Percentiles rank a stretch among this genome's conserved stretches.
Conservation (phyloP, 2,113 vertebrate genomes). For the Prolemur simus region DNA sequence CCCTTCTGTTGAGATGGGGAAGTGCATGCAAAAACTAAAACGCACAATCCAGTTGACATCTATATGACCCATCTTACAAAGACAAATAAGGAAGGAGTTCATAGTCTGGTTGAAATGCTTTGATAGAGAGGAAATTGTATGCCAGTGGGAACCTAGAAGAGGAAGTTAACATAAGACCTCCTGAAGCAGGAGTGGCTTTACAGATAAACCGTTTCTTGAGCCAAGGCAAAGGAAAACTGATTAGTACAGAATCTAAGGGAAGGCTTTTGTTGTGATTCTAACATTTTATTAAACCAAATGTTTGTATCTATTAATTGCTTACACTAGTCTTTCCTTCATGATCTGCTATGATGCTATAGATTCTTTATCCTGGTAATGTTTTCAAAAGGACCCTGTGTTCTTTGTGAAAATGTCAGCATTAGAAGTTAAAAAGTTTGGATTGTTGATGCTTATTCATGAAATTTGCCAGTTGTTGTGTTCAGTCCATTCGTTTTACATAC, state of each 20-base stretch:
- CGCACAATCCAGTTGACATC: neutral
- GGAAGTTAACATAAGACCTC: neutral
- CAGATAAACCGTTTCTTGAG: neutral
- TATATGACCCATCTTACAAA: neutral
- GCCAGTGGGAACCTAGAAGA: neutral
- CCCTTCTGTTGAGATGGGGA: neutral
- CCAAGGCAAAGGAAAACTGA: neutral
- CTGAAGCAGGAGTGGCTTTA: neutral
- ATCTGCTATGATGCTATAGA: neutral
- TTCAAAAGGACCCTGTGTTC: neutral
- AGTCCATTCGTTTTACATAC: neutral
- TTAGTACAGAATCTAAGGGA: neutral
- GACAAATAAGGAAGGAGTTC: neutral
- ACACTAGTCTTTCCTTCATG: neutral
- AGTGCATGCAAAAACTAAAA: neutral
- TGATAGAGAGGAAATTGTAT: neutral
- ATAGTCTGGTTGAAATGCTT: neutral
- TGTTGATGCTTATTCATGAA: neutral
- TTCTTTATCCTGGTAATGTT: neutral
- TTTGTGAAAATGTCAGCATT: constrained; percentile 11
- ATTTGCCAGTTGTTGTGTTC: neutral
- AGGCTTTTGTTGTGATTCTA: neutral
- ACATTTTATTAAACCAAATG: neutral
- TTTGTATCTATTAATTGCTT: neutral
- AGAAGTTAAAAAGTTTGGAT: neutral